Evolutionary conservation across 2,113 vertebrate species (phyloP), one percentile per base, ranked within the genome.

Genomic region (Dasyprocta punctata): DNA sequence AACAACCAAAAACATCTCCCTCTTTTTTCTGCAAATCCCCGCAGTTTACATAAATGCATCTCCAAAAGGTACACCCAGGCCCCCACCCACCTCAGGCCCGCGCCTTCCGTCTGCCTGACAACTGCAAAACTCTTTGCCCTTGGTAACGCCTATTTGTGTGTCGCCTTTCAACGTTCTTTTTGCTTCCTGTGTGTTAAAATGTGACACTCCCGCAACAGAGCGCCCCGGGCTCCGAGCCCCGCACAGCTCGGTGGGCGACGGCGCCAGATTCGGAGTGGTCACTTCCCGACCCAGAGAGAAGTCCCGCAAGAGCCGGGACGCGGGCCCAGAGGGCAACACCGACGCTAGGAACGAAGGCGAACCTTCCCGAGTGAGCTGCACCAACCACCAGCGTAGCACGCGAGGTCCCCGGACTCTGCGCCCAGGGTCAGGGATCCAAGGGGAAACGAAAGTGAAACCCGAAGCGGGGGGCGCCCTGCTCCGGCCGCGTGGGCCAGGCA

Each of bases 201-300:
- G 33, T 24, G 38, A 65, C 63, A 36, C 38, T 44, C 65, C 30
- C 19, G 8, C 24, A 38, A 17, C 49, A 69, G 38, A 78, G 20
- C 54, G 20, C 52, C 65, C 36, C 4, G 0, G 78, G 41, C 38
- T 22, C 13, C 54, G 58, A 30, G 24, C 7, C 11, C 67, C 61
- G 33, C 80, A 28, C 24, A 52, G 16, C 41, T 83, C n/a, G n/a
- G n/a, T n/a, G 52, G 49, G 3, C 60, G 5, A n/a, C n/a, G 65
- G 65, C 78, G 95, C 97, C 94, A 89, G 28, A 78, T 93, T 93
- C 89, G 67, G 92, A 93, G 9, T 22, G 30, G n/a, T 86, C 49
- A 22, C 56, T 78, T 60, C 65, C 56, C 56, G 89, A 14, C 60
- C 7, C 41, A 1, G 7, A 63, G 36, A 41, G 44, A 82, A 81